These are phyloP conservation scores for Calameuta filiformis DNA, from an alignment of 2,888 invertebrate genomes.

Conservation along the genomic window DNA sequence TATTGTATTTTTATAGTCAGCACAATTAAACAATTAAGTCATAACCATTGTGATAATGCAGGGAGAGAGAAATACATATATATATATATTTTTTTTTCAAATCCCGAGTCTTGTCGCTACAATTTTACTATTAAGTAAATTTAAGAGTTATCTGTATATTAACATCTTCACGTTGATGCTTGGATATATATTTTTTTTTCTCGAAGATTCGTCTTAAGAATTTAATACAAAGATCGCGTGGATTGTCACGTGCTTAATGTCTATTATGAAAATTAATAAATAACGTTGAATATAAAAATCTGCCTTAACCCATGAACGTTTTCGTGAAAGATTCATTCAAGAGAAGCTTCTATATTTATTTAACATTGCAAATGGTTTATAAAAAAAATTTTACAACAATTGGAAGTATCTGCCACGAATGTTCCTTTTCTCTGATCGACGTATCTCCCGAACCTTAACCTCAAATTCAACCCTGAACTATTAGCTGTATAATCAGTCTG, in stretches of 20 bases:
- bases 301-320: background rate
- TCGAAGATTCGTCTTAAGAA: background rate
- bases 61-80: background rate
- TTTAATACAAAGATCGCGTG: background rate
- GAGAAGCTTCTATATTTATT: background rate
- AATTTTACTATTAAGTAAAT: background rate
- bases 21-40: background rate
- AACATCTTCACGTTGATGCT: background rate
- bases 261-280: background rate
- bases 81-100: background rate
- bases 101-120: background rate
- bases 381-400: background rate
- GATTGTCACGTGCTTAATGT: background rate
- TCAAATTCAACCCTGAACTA: background rate
- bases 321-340: background rate
- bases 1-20: background rate
- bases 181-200: too few species aligned
- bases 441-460: background rate
- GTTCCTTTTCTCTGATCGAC: background rate
- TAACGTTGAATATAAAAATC: background rate
- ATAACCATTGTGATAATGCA: background rate
- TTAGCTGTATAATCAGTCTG: background rate
- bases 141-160: background rate
- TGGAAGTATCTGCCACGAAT: background rate
- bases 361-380: background rate